Evolutionary conservation across 1,140 invertebrate genomes (phyloP), one percentile per base, ranked within the genome.

Genomic region (Atta colombica): DNA sequence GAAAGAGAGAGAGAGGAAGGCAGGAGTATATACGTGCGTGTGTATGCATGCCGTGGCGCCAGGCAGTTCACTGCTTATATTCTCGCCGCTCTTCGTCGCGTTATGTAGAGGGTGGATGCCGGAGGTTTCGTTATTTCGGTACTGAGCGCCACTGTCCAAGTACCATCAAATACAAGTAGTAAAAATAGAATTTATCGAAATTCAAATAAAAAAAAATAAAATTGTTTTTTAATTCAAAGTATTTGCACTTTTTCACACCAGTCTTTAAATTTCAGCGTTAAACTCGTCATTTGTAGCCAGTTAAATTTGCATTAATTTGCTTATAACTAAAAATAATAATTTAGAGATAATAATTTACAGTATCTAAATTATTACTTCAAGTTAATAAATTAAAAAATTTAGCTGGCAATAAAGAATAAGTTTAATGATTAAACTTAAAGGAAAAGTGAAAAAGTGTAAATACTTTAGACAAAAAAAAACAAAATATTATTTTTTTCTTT

Each of bases 21-120:
- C 25, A 87, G 65, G 16, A 45, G 66, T 39, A 21, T 21, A 21
- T 21, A 51, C 60, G 66, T 75, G 84, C 39, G 81, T 53, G 75
- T 65, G 51, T 63, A 25, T 81, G 87, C 53, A 85, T 72, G 89
- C 80, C 77, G 77, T 87, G 90, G 91, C 86, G 90, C 90, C 90
- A 91, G 63, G 72, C 90, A 66, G 86, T 84, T 71, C 72, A 85
- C 84, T 68, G 87, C 65, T 85, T 91, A 58, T 87, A 65, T 69
- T 69, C 31, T 72, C 63, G 74, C 55, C 78, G 58, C 74, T 77
- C 72, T 61, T 58, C 68, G 66, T 68, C 18, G 53, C 77, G 45
- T 28, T 72, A 39, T 71, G 21, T 65, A 3, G 61, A 78, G 74
- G 85, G 84, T 89, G 72, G 77, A 66, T 49, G 51, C 7, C 25